These are phyloP conservation scores for Nephotettix cincticeps DNA, from an alignment of 1,140 invertebrate species.

Conservation along the genomic window DNA sequence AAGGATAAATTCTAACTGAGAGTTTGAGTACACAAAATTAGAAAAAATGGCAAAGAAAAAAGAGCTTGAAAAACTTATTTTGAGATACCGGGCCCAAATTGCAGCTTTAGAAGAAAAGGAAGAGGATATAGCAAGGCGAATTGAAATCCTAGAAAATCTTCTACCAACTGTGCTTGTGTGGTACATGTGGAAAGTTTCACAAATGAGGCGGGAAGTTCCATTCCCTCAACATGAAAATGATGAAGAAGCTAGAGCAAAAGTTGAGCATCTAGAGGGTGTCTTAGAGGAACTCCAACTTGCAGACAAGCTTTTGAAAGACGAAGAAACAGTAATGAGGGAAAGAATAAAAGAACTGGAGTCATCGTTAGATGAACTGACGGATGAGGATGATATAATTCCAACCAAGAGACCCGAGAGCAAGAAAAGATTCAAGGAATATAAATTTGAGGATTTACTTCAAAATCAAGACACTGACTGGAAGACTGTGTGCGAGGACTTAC, in stretches of 20 bases:
- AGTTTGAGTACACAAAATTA: no score
- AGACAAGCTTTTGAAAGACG: background rate
- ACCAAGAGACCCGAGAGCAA: background rate
- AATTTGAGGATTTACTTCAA: background rate
- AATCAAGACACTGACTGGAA: background rate
- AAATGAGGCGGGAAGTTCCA: background rate
- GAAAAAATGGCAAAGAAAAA: background rate
- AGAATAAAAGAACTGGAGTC: background rate
- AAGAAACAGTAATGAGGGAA: background rate
- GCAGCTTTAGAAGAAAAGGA: background rate
- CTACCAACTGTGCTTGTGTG: background rate
- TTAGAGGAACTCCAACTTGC: background rate
- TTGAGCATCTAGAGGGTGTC: background rate
- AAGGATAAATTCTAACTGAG: no score
- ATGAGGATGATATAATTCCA: background rate
- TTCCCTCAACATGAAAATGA: background rate
- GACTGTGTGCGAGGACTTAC: background rate
- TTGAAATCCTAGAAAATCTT: background rate
- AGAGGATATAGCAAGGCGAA: background rate
- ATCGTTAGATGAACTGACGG: no score
- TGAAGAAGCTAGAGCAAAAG: background rate
- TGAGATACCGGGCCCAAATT: background rate
- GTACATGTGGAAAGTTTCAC: slow-evolving; percentile 10
- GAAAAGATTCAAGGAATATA: no score
- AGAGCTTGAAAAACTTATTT: background rate